Evolutionary conservation across 1,140 invertebrate genomes (phyloP).

Genomic region (Polypedilum vanderplanki): DNA sequence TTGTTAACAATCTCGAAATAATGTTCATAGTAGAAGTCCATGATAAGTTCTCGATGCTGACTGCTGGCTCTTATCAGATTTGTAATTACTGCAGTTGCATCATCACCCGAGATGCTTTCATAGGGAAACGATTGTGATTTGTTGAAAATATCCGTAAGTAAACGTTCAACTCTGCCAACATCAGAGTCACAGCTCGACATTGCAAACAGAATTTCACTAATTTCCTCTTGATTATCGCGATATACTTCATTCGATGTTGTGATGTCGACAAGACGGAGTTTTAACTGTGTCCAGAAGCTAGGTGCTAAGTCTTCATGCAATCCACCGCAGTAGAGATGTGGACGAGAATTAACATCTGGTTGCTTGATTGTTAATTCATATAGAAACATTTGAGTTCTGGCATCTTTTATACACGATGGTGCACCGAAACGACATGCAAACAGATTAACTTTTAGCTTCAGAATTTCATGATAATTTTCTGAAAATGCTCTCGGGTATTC

Average conservation of each 20-base stretch:
- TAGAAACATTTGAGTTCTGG: not conserved
- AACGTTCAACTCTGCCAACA: not conserved
- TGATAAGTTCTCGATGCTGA: not conserved
- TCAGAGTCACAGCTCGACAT: not conserved
- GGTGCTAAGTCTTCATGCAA: not conserved
- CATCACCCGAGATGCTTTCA: not conserved
- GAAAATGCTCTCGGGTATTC: not conserved
- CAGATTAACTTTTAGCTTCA: not conserved
- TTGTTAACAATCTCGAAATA: not conserved
- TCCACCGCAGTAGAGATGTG: not conserved
- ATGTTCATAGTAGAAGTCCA: not conserved
- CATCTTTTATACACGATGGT: not conserved
- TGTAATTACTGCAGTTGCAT: not conserved
- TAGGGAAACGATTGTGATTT: not conserved
- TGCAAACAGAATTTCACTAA: constrained; percentile 1
- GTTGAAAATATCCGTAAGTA: not conserved
- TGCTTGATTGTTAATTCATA: not conserved
- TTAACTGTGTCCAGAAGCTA: not conserved
- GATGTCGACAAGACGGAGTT: not conserved
- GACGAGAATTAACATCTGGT: not conserved
- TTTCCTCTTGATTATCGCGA: constrained; percentile 22
- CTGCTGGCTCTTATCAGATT: constrained; percentile 15
- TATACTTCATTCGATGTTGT: not conserved
- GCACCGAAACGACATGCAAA: constrained; percentile 22
- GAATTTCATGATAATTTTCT: not conserved